Conservation (phyloP, 1,140 invertebrate genomes). For the Micrasema longulum region DNA sequence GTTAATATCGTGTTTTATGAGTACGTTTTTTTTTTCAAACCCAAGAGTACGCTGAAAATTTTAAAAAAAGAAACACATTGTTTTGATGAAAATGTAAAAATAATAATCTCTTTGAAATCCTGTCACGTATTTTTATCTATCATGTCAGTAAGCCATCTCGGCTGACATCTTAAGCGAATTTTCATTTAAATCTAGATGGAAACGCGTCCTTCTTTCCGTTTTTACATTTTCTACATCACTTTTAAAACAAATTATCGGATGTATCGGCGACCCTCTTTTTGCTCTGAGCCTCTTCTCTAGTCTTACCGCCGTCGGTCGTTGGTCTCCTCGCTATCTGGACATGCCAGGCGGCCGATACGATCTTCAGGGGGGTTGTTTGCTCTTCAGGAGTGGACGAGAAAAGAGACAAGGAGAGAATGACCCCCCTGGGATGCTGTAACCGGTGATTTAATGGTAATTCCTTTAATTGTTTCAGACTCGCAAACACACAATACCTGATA, state of each 20-base stretch:
- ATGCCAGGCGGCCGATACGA: conserved; percentile 11
- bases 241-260: conserved; percentile 4
- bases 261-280: conserved; percentile 2
- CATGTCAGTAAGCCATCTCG: neutral
- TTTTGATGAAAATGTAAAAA: too few relatives aligned
- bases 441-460: conserved; percentile 3
- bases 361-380: conserved; percentile 1
- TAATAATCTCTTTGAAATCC: too few relatives aligned
- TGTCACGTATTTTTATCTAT: neutral
- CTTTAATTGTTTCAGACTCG: neutral
- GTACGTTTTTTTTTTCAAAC: too few relatives aligned
- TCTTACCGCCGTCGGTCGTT: neutral
- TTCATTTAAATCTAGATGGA: neutral
- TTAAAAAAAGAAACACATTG: too few relatives aligned
- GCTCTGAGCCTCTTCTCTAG: too few relatives aligned
- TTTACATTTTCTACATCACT: neutral
- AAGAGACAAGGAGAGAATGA: too few relatives aligned
- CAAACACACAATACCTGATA: too few relatives aligned
- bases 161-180: neutral
- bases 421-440: neutral
- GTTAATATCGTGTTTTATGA: too few relatives aligned
- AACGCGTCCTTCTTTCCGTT: neutral
- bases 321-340: conserved; percentile 12
- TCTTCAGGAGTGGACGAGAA: neutral
- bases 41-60: too few relatives aligned